phyloP scores from a whole-genome alignment of 2,888 invertebrate species.

The Podabrus alpinus region DNA sequence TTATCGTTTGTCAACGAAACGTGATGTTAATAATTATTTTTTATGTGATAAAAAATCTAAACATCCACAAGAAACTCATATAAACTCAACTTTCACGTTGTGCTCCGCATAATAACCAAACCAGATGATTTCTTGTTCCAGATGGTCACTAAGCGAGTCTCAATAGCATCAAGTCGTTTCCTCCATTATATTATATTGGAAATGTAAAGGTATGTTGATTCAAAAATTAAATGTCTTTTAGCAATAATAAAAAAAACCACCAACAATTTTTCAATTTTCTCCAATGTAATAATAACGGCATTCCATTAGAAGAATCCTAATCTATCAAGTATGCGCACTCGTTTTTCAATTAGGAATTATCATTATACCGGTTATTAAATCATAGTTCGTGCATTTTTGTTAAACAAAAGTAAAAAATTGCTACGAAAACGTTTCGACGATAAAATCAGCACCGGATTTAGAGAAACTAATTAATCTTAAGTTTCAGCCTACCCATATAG shows the following conservation, averaged over 20 bases:
- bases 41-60: not conserved
- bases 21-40: not conserved
- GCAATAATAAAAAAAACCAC: not conserved
- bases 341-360: not conserved
- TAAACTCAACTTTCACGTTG: constrained; percentile 1
- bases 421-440: not conserved
- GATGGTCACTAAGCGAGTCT: not conserved
- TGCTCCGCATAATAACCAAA: not conserved
- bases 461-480: too few relatives aligned
- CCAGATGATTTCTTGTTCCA: not conserved
- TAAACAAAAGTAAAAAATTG: not conserved
- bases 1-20: not conserved
- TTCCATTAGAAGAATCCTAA: not conserved
- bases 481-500: too few relatives aligned
- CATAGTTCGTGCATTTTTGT: not conserved
- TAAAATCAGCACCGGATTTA: too few relatives aligned
- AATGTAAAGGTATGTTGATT: not conserved
- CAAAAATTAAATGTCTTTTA: not conserved
- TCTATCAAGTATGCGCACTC: not conserved
- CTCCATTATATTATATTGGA: not conserved
- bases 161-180: not conserved
- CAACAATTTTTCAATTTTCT: not conserved
- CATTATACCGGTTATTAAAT: not conserved
- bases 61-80: not conserved
- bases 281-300: not conserved